A percentile compares a stretch with the other conserved stretches of the same genome.
phyloP scores from a whole-genome alignment of 2,113 vertebrate species.

The Psittacus erithacus region DNA sequence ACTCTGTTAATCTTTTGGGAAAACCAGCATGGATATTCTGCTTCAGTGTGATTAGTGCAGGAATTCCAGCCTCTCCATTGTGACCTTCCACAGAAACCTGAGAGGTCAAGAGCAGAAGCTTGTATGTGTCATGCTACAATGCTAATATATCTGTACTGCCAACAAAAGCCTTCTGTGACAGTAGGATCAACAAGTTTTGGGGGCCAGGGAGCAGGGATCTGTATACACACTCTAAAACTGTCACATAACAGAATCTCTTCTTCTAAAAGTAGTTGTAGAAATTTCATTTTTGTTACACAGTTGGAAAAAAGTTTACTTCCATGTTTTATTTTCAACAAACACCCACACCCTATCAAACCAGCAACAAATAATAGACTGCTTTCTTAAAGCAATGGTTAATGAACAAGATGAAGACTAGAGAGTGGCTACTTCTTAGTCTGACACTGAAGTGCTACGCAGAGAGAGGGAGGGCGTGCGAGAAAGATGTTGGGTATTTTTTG shows the following conservation, averaged over 20 bases:
- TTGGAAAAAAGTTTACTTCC: not conserved
- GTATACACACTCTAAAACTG: not conserved
- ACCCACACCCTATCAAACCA: not conserved
- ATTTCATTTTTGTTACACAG: not conserved
- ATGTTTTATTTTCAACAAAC: not conserved
- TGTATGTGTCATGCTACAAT: not conserved
- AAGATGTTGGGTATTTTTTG: not conserved
- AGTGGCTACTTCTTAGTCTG: not conserved
- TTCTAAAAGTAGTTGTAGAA: not conserved
- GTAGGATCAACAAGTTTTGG: not conserved
- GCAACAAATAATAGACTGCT: not conserved
- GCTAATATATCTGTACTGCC: not conserved
- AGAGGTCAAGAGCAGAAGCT: constrained; percentile 1
- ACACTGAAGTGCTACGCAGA: not conserved
- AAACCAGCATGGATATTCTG: not conserved
- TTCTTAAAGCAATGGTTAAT: not conserved
- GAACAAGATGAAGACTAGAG: not conserved
- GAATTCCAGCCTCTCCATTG: not conserved
- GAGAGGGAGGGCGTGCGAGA: not conserved
- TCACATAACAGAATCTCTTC: not conserved
- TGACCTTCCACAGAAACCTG: constrained; percentile 1
- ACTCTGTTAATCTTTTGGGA: constrained; percentile 35
- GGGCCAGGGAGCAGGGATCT: fast-evolving
- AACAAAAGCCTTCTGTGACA: not conserved
- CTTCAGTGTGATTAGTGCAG: not conserved